These are phyloP conservation scores for Monodelphis domestica DNA, from an alignment of 2,797 vertebrate genomes.

Conservation along the genomic window DNA sequence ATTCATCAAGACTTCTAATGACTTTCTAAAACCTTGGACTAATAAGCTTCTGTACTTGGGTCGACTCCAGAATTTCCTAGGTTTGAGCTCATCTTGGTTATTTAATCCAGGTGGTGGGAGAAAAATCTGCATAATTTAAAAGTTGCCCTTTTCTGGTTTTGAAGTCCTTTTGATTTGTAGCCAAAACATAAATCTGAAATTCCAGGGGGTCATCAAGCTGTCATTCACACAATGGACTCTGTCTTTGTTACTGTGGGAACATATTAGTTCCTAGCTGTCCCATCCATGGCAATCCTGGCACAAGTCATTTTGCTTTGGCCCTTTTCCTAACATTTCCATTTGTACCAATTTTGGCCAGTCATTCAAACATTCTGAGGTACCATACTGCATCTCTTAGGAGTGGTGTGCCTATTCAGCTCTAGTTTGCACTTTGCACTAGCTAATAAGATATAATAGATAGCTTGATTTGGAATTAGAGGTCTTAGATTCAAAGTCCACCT, in stretches of 20 bases:
- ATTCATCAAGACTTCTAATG: constrained; percentile 50
- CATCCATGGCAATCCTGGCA: not conserved
- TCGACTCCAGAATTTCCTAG: constrained; percentile 60
- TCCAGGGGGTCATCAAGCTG: constrained; percentile 54
- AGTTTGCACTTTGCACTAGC: accelerated
- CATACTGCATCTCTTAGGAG: accelerated
- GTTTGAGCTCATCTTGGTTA: constrained; percentile 57
- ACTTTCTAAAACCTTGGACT: constrained; percentile 62
- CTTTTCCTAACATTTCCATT: accelerated
- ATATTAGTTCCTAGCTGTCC: not conserved
- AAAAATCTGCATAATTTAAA: constrained; percentile 67
- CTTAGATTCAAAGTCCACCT: not conserved
- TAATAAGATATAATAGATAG: too few relatives aligned
- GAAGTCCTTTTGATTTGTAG: constrained; percentile 73
- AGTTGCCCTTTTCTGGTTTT: constrained; percentile 59
- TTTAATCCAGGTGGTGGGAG: constrained; percentile 47
- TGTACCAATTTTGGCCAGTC: not conserved
- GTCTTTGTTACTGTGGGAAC: constrained; percentile 11
- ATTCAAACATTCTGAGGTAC: not conserved
- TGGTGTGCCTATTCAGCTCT: not conserved
- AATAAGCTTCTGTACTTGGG: constrained; percentile 59
- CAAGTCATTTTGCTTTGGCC: constrained; percentile 9
- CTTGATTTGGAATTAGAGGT: not conserved
- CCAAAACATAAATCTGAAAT: constrained; percentile 73
- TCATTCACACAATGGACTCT: constrained; percentile 33